These are phyloP conservation scores for Drosophila tropicalis DNA, from an alignment of 1,140 invertebrate species.

Conservation along the genomic window DNA sequence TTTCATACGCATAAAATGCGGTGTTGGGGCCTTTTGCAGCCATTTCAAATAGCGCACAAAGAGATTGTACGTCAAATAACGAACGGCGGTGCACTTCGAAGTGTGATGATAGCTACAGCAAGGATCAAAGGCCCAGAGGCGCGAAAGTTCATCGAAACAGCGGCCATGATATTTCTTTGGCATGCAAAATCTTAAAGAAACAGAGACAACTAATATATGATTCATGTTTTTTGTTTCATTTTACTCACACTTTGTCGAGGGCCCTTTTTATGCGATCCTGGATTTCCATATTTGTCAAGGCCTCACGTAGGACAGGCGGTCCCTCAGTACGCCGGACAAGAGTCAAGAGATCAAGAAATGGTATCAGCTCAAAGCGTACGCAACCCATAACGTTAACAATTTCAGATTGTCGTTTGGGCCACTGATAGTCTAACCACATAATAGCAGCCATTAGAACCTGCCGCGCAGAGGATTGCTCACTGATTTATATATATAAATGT, in stretches of 20 bases:
- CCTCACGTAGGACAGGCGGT: neutral
- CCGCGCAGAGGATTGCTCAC: too few relatives aligned
- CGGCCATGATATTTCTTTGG: neutral
- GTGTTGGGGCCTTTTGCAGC: neutral
- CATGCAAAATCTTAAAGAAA: neutral
- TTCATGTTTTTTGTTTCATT: neutral
- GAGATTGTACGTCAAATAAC: neutral
- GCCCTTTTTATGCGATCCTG: neutral
- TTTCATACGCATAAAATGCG: neutral
- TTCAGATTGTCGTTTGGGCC: constrained; percentile 9
- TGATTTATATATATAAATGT: too few relatives aligned
- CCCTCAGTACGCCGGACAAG: neutral
- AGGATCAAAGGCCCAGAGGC: constrained; percentile 24
- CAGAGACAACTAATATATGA: neutral
- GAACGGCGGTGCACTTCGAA: neutral
- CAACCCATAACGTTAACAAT: neutral
- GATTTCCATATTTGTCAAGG: neutral
- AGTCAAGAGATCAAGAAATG: constrained; percentile 6
- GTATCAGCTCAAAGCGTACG: constrained; percentile 24
- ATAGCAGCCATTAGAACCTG: constrained; percentile 12
- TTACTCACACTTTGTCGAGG: neutral
- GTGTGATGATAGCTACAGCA: constrained; percentile 24
- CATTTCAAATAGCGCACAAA: constrained; percentile 2
- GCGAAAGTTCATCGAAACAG: neutral
- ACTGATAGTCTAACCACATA: constrained; percentile 19